A percentile compares a stretch with the other conserved stretches of the same genome.
Evolutionary conservation across 2,113 vertebrate species (phyloP).

Genomic region (Daubentonia madagascariensis): DNA sequence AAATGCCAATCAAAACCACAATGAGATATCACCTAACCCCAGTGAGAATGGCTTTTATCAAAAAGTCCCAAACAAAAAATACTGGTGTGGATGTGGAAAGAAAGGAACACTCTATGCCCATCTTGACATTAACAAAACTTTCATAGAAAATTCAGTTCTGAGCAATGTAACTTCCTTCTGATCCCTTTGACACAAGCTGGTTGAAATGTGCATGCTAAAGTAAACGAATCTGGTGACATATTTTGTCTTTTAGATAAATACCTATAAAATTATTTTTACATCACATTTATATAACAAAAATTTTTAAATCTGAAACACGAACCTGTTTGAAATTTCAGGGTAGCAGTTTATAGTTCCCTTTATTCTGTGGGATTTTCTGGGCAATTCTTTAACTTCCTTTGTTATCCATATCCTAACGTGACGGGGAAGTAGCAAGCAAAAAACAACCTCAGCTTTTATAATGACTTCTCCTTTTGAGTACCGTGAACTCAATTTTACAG

Average conservation of each 20-base stretch:
- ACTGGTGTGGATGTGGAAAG: too few species aligned
- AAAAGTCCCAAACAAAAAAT: too few species aligned
- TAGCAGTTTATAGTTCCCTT: background rate
- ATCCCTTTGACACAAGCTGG: background rate
- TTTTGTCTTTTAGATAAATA: background rate
- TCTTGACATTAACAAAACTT: background rate
- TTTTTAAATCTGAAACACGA: background rate
- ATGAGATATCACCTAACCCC: too few species aligned
- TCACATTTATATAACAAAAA: background rate
- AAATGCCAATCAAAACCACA: too few species aligned
- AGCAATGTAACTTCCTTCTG: background rate
- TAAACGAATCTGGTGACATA: background rate
- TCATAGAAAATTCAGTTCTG: background rate
- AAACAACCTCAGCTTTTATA: background rate
- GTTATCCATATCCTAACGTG: background rate
- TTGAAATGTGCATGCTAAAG: background rate
- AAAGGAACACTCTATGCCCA: too few species aligned
- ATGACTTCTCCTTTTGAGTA: background rate
- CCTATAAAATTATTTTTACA: too few species aligned
- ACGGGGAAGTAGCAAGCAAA: background rate
- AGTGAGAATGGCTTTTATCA: too few species aligned
- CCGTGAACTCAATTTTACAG: background rate
- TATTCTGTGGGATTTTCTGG: background rate
- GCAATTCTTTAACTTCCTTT: background rate
- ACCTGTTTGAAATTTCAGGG: background rate